Evolutionary conservation across 1,140 invertebrate genomes (phyloP).

Genomic region (Aphidius gifuensis): DNA sequence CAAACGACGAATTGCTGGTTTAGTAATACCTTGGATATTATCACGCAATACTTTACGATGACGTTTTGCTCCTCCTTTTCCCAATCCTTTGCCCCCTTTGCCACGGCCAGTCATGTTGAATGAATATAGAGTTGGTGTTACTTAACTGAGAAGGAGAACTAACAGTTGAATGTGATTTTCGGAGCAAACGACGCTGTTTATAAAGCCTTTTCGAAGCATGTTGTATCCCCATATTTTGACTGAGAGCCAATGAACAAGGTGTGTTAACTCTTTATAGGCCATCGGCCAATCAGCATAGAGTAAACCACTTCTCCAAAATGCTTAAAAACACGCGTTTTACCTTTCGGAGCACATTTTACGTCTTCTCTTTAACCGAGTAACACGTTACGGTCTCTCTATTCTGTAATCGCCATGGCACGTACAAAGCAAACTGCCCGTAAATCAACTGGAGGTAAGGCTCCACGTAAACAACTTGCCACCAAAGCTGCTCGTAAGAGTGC

Average conservation of each 20-base stretch:
- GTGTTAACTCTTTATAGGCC: too few relatives aligned
- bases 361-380: background rate
- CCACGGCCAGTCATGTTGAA: constrained; percentile 1
- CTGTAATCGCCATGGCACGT: background rate
- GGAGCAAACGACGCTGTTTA: background rate
- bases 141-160: background rate
- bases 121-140: background rate
- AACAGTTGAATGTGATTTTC: background rate
- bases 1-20: background rate
- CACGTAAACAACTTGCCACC: background rate
- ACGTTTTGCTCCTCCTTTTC: constrained; percentile 7
- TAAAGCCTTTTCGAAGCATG: background rate
- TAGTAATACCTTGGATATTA: constrained; percentile 1
- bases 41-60: constrained; percentile 8
- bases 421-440: constrained; percentile 7
- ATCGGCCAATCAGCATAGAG: background rate
- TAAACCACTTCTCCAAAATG: background rate
- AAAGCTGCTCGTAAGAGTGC: constrained; percentile 8
- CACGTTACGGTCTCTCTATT: background rate
- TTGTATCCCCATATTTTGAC: background rate
- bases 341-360: background rate
- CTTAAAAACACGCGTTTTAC: background rate
- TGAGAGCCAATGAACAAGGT: too few relatives aligned
- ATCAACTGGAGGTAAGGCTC: constrained; percentile 5
- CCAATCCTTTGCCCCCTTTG: background rate